These are phyloP conservation scores for Rugalucina vietnamica DNA, from an alignment of 2,888 invertebrate genomes.

Conservation along the genomic window DNA sequence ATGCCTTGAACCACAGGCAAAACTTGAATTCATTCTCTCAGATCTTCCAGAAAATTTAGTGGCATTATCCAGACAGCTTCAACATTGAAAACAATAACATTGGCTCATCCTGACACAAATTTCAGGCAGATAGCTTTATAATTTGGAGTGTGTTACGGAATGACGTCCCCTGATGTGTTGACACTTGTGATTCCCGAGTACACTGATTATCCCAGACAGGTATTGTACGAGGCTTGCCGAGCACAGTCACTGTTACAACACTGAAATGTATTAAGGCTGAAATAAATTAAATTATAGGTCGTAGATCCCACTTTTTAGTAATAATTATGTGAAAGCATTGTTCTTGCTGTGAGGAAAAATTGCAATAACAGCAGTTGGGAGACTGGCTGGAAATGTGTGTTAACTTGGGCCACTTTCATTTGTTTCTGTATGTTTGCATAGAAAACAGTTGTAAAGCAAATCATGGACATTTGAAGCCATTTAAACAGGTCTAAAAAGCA, in stretches of 20 bases:
- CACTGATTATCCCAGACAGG: slow-evolving; percentile 39
- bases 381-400: too few species aligned
- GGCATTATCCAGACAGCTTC: neutral
- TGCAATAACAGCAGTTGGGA: too few species aligned
- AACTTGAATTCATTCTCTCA: too few species aligned
- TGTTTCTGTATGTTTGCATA: too few species aligned
- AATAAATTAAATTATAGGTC: slow-evolving; percentile 15
- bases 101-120: neutral
- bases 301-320: neutral
- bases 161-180: slow-evolving; percentile 47
- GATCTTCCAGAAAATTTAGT: neutral
- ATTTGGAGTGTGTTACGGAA: neutral
- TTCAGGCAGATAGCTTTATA: neutral
- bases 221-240: neutral
- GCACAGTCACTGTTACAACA: neutral
- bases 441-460: too few species aligned
- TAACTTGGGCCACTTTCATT: too few species aligned
- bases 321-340: neutral
- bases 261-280: neutral
- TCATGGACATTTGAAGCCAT: too few species aligned
- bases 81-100: neutral
- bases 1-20: too few species aligned
- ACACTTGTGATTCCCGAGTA: slow-evolving; percentile 42
- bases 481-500: too few species aligned
- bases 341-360: neutral